A percentile compares a stretch with the other conserved stretches of the same genome.
These are phyloP conservation scores for Drosophila tsacasi DNA, from an alignment of 1,140 invertebrate genomes.

Conservation along the genomic window DNA sequence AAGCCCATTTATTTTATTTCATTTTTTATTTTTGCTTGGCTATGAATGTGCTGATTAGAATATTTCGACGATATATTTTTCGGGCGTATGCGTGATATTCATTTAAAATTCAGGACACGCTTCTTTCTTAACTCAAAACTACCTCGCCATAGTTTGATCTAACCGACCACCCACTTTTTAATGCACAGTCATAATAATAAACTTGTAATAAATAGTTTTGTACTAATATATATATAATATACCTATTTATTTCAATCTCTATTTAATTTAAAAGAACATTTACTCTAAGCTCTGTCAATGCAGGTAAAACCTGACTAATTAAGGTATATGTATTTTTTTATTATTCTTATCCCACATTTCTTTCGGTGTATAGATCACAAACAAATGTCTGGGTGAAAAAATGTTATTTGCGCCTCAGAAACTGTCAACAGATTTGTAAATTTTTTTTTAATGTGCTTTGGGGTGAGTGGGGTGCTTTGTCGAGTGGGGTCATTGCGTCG, in stretches of 20 bases:
- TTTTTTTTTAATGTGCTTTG: constrained; percentile 25
- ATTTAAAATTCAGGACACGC: constrained; percentile 59
- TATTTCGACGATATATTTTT: constrained; percentile 12
- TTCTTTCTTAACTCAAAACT: constrained; percentile 10
- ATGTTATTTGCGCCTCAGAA: constrained; percentile 62
- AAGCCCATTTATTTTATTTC: constrained; percentile 4
- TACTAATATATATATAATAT: too few relatives aligned
- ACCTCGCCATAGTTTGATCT: not conserved
- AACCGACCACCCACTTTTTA: not conserved
- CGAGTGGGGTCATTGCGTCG: constrained; percentile 22
- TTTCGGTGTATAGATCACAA: constrained; percentile 12
- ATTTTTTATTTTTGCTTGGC: constrained; percentile 5
- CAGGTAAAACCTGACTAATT: not conserved
- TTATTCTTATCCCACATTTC: constrained; percentile 2
- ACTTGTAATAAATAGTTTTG: not conserved
- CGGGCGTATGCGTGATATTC: constrained; percentile 58
- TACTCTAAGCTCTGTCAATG: not conserved
- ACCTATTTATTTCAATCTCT: not conserved
- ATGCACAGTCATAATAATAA: not conserved
- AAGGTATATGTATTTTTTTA: not conserved
- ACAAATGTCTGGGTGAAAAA: constrained; percentile 3
- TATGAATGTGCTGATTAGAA: constrained; percentile 26
- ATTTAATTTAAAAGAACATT: not conserved
- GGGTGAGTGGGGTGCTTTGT: constrained; percentile 13
- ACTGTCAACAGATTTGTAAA: constrained; percentile 72